phyloP scores from a whole-genome alignment of 1,140 invertebrate species.

The Chelonus insularis region DNA sequence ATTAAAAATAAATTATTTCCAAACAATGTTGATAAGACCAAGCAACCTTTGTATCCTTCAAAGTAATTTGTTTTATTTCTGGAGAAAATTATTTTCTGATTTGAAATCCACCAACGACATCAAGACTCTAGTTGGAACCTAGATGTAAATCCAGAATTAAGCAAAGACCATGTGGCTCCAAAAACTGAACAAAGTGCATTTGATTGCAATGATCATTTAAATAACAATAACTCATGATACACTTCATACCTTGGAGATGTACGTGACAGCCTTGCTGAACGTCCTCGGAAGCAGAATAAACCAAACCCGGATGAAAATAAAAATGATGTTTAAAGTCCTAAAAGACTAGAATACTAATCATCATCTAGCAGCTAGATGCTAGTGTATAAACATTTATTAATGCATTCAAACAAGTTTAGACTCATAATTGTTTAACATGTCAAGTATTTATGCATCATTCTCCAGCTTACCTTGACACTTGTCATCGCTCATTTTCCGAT shows the following conservation, averaged over 20 bases:
- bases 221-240: no score
- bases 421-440: background rate
- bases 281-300: background rate
- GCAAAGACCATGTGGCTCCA: no score
- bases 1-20: no score
- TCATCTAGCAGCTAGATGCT: background rate
- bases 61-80: no score
- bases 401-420: background rate
- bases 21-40: no score
- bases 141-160: no score
- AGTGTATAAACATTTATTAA: background rate
- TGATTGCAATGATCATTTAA: no score
- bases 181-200: no score
- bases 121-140: no score
- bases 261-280: background rate
- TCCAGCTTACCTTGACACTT: background rate
- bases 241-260: background rate
- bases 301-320: conserved; percentile 2
- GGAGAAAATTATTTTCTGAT: no score
- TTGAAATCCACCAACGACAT: no score
- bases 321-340: background rate
- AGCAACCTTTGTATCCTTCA: no score
- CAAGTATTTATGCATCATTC: background rate
- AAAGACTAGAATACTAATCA: background rate
- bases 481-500: background rate